Percentiles rank a stretch among this genome's conserved stretches.
Evolutionary conservation across 1,140 invertebrate genomes (phyloP).

Genomic region (Teleogryllus occipitalis): DNA sequence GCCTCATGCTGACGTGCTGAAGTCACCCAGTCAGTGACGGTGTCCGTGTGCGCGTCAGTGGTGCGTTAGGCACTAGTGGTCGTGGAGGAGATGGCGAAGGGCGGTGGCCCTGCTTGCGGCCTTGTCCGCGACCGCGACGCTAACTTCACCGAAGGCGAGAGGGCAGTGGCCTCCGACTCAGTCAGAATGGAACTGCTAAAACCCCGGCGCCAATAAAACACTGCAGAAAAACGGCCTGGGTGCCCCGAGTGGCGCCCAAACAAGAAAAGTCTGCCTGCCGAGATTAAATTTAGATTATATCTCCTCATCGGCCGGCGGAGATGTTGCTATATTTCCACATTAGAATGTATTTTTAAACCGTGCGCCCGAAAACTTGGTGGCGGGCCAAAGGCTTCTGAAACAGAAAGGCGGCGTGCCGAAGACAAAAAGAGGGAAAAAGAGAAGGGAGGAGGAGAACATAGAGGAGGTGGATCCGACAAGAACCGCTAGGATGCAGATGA

Average conservation of each 20-base stretch:
- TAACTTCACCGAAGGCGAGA: neutral
- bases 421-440: neutral
- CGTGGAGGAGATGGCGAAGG: too few relatives aligned
- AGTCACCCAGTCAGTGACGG: too few relatives aligned
- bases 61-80: too few relatives aligned
- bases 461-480: neutral
- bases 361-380: neutral
- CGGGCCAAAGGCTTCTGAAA: neutral
- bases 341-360: neutral
- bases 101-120: too few relatives aligned
- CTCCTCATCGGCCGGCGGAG: neutral
- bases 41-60: too few relatives aligned
- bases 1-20: too few relatives aligned
- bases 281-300: conserved; percentile 6
- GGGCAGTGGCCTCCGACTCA: neutral
- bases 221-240: neutral
- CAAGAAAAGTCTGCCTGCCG: neutral
- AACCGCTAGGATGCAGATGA: neutral
- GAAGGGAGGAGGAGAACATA: neutral
- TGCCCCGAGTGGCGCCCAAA: neutral
- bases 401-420: neutral
- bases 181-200: neutral
- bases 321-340: conserved; percentile 5
- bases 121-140: neutral
- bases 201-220: neutral